Conservation (phyloP, 2,113 vertebrate genomes). For the Tupaia tana region DNA sequence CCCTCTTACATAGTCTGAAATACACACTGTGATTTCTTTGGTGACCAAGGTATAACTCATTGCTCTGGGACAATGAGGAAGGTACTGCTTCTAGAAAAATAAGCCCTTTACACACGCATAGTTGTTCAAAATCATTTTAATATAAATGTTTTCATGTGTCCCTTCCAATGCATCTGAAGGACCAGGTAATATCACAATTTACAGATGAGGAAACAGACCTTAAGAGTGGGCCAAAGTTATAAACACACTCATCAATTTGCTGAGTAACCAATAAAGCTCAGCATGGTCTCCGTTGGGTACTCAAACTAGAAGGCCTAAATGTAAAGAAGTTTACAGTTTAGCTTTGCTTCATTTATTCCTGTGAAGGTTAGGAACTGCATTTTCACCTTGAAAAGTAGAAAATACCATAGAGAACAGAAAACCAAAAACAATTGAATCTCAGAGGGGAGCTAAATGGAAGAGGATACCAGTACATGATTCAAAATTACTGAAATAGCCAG, state of each 20-base stretch:
- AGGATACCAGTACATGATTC: not conserved
- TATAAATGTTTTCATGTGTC: not conserved
- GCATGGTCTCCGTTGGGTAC: not conserved
- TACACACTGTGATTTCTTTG: not conserved
- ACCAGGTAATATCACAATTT: not conserved
- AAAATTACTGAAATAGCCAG: not conserved
- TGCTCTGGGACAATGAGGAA: not conserved
- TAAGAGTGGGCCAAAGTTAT: not conserved
- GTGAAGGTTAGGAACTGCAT: not conserved
- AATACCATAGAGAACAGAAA: not conserved
- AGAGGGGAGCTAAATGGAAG: not conserved
- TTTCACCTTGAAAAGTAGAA: not conserved
- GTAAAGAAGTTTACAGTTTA: not conserved
- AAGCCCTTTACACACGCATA: not conserved
- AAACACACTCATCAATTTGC: not conserved
- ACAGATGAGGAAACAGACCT: not conserved
- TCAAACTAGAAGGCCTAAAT: not conserved
- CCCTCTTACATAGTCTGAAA: not conserved
- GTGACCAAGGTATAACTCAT: not conserved
- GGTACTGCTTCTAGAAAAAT: not conserved
- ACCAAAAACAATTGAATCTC: not conserved
- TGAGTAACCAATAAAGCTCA: not conserved
- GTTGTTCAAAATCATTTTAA: not conserved
- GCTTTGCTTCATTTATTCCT: not conserved
- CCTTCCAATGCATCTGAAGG: not conserved